These are phyloP conservation scores for Labia minor DNA, from an alignment of 2,888 invertebrate species.

Conservation along the genomic window DNA sequence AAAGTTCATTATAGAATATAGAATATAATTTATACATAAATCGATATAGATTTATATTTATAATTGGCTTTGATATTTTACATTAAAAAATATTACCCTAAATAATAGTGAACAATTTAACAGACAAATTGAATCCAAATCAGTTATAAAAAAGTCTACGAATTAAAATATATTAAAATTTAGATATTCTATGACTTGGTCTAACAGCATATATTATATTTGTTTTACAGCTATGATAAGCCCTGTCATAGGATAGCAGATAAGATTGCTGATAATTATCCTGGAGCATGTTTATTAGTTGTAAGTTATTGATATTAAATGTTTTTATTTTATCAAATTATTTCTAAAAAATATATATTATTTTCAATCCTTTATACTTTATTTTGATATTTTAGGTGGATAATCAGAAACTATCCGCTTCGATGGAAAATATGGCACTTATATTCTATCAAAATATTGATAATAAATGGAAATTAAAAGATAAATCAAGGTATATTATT, in stretches of 20 bases:
- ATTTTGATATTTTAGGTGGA: constrained; percentile 53
- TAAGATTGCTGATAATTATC: constrained; percentile 73
- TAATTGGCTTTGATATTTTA: no score
- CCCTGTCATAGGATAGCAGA: constrained; percentile 63
- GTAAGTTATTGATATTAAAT: constrained; percentile 50
- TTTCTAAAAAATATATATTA: neutral
- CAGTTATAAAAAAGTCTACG: no score
- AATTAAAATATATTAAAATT: no score
- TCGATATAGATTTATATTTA: no score
- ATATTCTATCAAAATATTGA: constrained; percentile 59
- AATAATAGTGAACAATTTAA: no score
- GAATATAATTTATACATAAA: no score
- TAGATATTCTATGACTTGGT: no score
- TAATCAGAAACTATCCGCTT: constrained; percentile 59
- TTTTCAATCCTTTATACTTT: constrained; percentile 15
- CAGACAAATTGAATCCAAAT: no score
- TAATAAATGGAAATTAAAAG: constrained; percentile 62
- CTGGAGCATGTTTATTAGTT: constrained; percentile 66
- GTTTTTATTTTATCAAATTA: constrained; percentile 14
- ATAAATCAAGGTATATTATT: constrained; percentile 38
- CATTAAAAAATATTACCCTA: no score
- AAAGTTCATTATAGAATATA: no score
- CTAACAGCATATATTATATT: no score
- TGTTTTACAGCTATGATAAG: constrained; percentile 42
- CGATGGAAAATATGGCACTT: constrained; percentile 56